Conservation (phyloP, 2,888 invertebrate genomes). For the Coleophora flavipennella region DNA sequence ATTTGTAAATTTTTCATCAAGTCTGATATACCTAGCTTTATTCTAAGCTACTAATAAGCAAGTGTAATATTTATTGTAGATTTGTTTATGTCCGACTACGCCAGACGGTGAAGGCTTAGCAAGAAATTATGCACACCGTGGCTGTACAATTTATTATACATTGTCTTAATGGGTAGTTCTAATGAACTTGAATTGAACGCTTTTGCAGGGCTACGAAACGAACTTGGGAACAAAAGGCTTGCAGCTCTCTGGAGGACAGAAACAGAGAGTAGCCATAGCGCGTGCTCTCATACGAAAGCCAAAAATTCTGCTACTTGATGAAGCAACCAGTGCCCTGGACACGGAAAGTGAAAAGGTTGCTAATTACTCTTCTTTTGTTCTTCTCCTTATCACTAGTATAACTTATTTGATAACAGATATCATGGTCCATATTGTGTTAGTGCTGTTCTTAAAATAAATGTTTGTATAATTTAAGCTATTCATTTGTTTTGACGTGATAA, state of each 20-base stretch:
- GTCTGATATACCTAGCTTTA: too few relatives aligned
- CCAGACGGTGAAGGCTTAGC: too few relatives aligned
- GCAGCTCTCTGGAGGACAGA: conserved; percentile 79
- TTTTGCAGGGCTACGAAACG: conserved; percentile 77
- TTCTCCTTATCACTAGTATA: background rate
- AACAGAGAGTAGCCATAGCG: conserved; percentile 79
- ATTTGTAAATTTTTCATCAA: too few relatives aligned
- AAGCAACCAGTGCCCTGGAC: conserved; percentile 76
- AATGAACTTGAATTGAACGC: too few relatives aligned
- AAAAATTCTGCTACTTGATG: conserved; percentile 71
- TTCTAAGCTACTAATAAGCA: too few relatives aligned
- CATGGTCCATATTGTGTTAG: background rate
- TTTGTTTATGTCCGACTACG: too few relatives aligned
- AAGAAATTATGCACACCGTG: too few relatives aligned
- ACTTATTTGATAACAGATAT: background rate
- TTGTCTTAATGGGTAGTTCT: too few relatives aligned
- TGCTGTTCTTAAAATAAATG: background rate
- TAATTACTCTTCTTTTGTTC: background rate
- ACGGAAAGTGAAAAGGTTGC: conserved; percentile 24
- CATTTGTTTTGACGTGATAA: too few relatives aligned
- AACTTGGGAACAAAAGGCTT: conserved; percentile 50
- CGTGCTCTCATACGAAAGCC: conserved; percentile 76
- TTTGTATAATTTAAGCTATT: too few relatives aligned
- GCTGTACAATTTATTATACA: too few relatives aligned
- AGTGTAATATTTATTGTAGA: too few relatives aligned